Base-by-base conservation (phyloP, 2,113 vertebrate genomes). In the Corynorhinus townsendii region DNA sequence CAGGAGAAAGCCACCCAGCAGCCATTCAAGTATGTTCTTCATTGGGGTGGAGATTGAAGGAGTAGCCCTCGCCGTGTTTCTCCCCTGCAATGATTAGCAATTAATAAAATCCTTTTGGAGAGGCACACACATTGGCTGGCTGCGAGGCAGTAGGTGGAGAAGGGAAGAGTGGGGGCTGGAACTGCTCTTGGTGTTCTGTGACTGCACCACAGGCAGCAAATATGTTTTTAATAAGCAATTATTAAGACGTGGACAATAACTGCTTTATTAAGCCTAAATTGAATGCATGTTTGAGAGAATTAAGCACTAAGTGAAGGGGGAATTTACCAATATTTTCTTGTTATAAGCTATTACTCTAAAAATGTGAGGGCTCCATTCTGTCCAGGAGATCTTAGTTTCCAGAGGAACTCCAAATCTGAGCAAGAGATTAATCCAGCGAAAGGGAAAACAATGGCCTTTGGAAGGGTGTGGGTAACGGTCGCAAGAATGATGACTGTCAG, bases 201-300 rank as follows among this genome's bases (percentile, higher is more conserved):
- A 40, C 59, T 17, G 4, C 88, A 77, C 94, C 38, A 0, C 6
- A 15, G 35, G 96, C 75, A 85, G 88, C 85, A 93, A 94, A 91
- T 95, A 73, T 95, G 95, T 64, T 96, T 97, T 96, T 97, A 97
- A 98, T 98, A 97, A 97, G 89, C 69, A 95, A 56, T 76, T 97
- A 96, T 97, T 98, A 98, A 96, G 96, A 95, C 97, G 69, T 68
- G 86, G 95, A 97, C 95, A 98, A 96, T 92, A 97, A 96, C 95
- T 92, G 90, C 94, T 98, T 98, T 98, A 97, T 98, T 96, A 97
- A 97, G 80, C 86, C 93, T 91, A 95, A 98, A 97, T 98, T 95
- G 94, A 98, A 96, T 94, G 84, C 96, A 94, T 95, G 93, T 93
- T 97, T 97, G 95, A 92, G 81, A 97, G 45, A 96, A 92, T 81